Percentiles rank a stretch among this genome's conserved stretches.
Conservation (phyloP, 1,140 invertebrate genomes). For the Drosophila simulans region DNA sequence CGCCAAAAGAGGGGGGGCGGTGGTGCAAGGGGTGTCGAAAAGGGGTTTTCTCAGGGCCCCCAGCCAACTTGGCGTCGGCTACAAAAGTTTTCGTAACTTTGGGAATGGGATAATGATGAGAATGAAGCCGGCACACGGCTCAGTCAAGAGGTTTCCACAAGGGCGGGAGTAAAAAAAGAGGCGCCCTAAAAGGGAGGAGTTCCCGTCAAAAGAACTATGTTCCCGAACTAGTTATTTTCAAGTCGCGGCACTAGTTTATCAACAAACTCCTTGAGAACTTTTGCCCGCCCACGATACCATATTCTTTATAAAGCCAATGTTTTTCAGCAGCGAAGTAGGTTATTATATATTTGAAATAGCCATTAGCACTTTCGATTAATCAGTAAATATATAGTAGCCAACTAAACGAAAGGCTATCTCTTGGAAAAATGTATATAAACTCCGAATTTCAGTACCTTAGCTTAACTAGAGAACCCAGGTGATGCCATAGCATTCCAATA, state of each 20-base stretch:
- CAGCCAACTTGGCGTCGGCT: constrained; percentile 47
- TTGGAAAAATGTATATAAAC: too few species aligned
- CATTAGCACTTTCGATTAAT: not conserved
- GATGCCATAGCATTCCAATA: constrained; percentile 5
- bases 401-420: too few species aligned
- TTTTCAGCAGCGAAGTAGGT: not conserved
- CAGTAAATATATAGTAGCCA: too few species aligned
- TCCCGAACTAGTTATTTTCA: constrained; percentile 42
- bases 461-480: not conserved
- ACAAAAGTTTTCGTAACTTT: constrained; percentile 46
- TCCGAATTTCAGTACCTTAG: not conserved
- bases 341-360: not conserved
- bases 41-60: constrained; percentile 5
- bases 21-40: not conserved
- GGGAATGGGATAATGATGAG: constrained; percentile 49
- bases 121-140: constrained; percentile 38
- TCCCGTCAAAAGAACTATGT: constrained; percentile 28
- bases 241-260: constrained; percentile 47
- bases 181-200: constrained; percentile 7
- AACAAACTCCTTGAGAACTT: constrained; percentile 39
- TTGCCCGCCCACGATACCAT: constrained; percentile 2
- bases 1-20: not conserved
- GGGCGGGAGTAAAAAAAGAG: not conserved
- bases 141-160: constrained; percentile 27
- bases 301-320: constrained; percentile 4